Evolutionary conservation across 1,140 invertebrate genomes (phyloP).

Genomic region (Platorchestia sp.): DNA sequence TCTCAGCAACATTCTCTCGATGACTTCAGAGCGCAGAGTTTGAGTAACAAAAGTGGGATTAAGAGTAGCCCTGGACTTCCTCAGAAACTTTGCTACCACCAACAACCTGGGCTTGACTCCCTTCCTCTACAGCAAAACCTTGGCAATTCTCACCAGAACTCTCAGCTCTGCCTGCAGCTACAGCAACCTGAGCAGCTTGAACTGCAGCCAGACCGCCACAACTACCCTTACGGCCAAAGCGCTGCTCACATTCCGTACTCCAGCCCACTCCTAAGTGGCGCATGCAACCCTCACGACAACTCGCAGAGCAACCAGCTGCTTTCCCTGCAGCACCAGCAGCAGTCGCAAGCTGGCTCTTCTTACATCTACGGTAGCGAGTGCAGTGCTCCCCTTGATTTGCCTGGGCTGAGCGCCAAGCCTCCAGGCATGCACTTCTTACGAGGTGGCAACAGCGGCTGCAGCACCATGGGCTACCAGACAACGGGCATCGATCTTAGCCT

Average conservation of each 20-base stretch:
- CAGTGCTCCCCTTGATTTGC: not conserved
- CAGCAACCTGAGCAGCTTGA: slow-evolving; percentile 19
- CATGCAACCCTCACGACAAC: slow-evolving; percentile 33
- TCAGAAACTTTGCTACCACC: slow-evolving; percentile 37
- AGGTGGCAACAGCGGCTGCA: slow-evolving; percentile 1
- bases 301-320: slow-evolving; percentile 10
- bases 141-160: slow-evolving; percentile 14
- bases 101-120: slow-evolving; percentile 1
- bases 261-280: not conserved
- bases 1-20: slow-evolving; percentile 2
- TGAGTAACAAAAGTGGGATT: slow-evolving; percentile 12
- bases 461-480: slow-evolving; percentile 44
- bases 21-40: slow-evolving; percentile 20
- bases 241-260: slow-evolving; percentile 38
- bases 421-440: slow-evolving; percentile 31
- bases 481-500: slow-evolving; percentile 38
- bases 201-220: not conserved
- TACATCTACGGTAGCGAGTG: slow-evolving; percentile 36
- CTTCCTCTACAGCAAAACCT: slow-evolving; percentile 36
- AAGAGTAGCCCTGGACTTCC: not conserved
- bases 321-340: slow-evolving; percentile 28
- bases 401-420: not conserved
- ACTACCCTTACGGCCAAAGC: slow-evolving; percentile 13
- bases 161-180: slow-evolving; percentile 15
- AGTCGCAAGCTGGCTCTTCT: not conserved